These are phyloP conservation scores for Rosalia funebris DNA, from an alignment of 2,888 invertebrate species.

Conservation along the genomic window DNA sequence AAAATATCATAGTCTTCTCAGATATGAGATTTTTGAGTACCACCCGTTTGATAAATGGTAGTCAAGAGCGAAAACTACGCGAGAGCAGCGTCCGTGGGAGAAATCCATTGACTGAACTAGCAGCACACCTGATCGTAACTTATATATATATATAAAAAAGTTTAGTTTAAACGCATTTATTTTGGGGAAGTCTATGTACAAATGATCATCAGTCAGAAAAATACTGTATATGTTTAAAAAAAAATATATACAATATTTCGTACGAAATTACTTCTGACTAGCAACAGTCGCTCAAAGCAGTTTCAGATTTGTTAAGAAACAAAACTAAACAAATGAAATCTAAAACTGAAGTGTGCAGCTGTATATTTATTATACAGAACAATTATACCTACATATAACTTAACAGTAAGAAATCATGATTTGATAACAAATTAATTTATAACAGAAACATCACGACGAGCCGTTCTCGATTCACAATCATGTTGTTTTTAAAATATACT, in stretches of 20 bases:
- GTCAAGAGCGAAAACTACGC: no score
- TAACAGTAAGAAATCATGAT: slow-evolving; percentile 60
- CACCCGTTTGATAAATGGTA: no score
- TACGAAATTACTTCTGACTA: slow-evolving; percentile 58
- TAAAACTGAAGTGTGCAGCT: slow-evolving; percentile 61
- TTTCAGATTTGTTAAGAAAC: slow-evolving; percentile 55
- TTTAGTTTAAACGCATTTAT: slow-evolving; percentile 40
- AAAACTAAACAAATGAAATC: slow-evolving; percentile 41
- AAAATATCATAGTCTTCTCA: no score
- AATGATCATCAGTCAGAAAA: slow-evolving; percentile 57
- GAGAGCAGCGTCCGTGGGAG: background rate
- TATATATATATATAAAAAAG: slow-evolving; percentile 21
- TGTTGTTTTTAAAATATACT: slow-evolving; percentile 25
- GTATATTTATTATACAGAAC: slow-evolving; percentile 63
- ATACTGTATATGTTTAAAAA: slow-evolving; percentile 60
- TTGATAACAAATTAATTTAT: slow-evolving; percentile 56
- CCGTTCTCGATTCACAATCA: slow-evolving; percentile 20
- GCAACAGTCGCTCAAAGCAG: slow-evolving; percentile 59
- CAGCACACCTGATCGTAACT: slow-evolving; percentile 14
- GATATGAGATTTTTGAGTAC: no score
- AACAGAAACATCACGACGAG: slow-evolving; percentile 54
- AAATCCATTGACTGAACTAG: slow-evolving; percentile 16
- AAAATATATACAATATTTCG: slow-evolving; percentile 61
- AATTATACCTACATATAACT: slow-evolving; percentile 57
- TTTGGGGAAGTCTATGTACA: slow-evolving; percentile 48